Conservation (phyloP, 1,140 invertebrate species). For the Episyrphus balteatus region DNA sequence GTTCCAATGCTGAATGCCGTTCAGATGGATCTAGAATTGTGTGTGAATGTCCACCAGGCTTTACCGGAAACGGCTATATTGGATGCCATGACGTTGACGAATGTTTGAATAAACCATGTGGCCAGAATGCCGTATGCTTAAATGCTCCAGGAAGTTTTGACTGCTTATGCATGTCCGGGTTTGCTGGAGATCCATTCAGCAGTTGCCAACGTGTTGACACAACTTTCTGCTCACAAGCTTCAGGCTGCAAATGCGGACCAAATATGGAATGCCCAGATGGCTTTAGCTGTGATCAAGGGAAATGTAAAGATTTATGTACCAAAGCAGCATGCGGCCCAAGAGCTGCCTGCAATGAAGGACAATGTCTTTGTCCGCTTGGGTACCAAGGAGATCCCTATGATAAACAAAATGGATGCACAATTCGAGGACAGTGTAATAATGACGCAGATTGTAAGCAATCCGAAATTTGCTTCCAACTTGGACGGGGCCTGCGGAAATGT, state of each 20-base stretch:
- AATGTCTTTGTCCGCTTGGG: constrained; percentile 67
- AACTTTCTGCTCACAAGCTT: constrained; percentile 54
- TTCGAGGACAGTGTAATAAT: constrained; percentile 60
- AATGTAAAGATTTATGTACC: constrained; percentile 62
- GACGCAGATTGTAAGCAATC: constrained; percentile 67
- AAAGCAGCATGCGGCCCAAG: constrained; percentile 65
- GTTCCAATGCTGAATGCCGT: constrained; percentile 64
- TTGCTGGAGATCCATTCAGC: constrained; percentile 74
- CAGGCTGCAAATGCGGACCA: constrained; percentile 55
- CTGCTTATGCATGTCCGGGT: constrained; percentile 71
- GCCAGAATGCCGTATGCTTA: constrained; percentile 74
- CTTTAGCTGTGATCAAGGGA: constrained; percentile 55
- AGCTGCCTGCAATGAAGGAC: constrained; percentile 66
- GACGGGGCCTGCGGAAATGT: constrained; percentile 64
- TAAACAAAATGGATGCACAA: constrained; percentile 52
- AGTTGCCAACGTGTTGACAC: constrained; percentile 58
- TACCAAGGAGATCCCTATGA: constrained; percentile 68
- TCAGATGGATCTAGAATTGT: constrained; percentile 60
- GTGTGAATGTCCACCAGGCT: constrained; percentile 71
- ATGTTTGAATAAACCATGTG: constrained; percentile 70
- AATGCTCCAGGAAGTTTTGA: constrained; percentile 79
- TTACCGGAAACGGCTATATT: constrained; percentile 75
- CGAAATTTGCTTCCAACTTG: constrained; percentile 76
- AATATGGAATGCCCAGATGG: constrained; percentile 62
- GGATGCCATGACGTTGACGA: constrained; percentile 78